Base-by-base conservation (phyloP, 2,888 invertebrate species). In the Ptilodon capucinus region DNA sequence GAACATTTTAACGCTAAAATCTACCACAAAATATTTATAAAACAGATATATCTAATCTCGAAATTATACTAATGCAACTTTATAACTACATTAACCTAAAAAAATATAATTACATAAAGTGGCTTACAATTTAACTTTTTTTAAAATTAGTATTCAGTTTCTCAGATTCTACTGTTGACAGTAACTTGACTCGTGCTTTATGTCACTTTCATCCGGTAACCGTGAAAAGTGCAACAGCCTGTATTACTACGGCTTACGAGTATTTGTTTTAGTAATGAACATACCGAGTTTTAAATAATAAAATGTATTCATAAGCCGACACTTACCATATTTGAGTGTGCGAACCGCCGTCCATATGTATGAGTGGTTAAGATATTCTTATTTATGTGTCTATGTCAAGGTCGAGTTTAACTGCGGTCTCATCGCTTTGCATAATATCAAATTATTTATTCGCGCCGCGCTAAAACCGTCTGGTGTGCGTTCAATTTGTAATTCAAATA, bases 261-360 rank as follows among this genome's bases (percentile, higher is more conserved):
- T 90, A 89, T 91, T 91, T 90, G 90, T 91, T 91, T 91, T 91
- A 90, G 91, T 91, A 91, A 91, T 90, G 88, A 90, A 91, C 90
- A 86, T 88, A 84, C 86, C 81, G 81, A 85, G 86, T 90, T 89
- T 91, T 88, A 90, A 90, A 89, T 89, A 89, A 89, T 88, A 90
- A 89, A 90, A 88, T 89, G 79, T 89, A 91, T 91, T 90, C 91
- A 91, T 89, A 91, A 88, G 85, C 83, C 84, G 80, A 84, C 84
- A 87, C 90, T 88, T 88, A 87, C 87, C 88, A 89, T 88, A 89
- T 87, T 84, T 76, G 89, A 84, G 88, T 87, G 85, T 81, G 87
- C 85, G 84, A 81, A 81, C 77, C 78, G 76, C 74, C 82, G 89
- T 86, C 86, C 90, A 88, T 90, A 90, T 90, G 91, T 88, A 91